Evolutionary conservation across 2,113 vertebrate genomes (phyloP).

Genomic region (Protobothrops mucrosquamatus): DNA sequence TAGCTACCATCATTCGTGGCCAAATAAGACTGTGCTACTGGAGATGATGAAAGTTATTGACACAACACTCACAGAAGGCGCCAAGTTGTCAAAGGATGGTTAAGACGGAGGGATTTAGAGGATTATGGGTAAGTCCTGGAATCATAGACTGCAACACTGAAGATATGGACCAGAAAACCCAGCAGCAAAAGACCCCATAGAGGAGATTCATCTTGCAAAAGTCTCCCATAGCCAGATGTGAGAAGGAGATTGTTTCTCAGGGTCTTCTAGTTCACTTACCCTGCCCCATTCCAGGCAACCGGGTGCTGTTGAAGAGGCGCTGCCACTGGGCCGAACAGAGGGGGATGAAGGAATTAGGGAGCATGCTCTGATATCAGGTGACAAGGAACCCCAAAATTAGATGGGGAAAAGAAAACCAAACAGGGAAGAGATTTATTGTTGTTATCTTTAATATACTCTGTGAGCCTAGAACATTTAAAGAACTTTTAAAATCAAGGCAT

Average conservation of each 20-base stretch:
- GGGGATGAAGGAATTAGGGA: constrained; percentile 77
- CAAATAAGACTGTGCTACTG: background rate
- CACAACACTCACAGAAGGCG: background rate
- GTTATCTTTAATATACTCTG: background rate
- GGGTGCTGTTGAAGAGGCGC: constrained; percentile 81
- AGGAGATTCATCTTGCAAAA: constrained; percentile 2
- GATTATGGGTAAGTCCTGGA: background rate
- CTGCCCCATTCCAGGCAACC: constrained; percentile 77
- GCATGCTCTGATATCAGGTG: constrained; percentile 68
- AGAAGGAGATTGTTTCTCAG: background rate
- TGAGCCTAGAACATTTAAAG: background rate
- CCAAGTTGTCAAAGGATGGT: background rate
- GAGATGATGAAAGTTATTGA: background rate
- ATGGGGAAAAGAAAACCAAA: constrained; percentile 13
- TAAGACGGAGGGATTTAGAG: background rate
- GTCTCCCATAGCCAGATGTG: background rate
- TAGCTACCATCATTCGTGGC: background rate
- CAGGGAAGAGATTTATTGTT: background rate
- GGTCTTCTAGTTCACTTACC: constrained; percentile 65
- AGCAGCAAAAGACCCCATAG: background rate
- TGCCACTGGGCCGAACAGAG: constrained; percentile 83
- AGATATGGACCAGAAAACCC: background rate
- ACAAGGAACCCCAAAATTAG: constrained; percentile 9
- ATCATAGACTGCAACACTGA: background rate
- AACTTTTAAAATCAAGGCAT: background rate